Evolutionary conservation across 2,797 vertebrate genomes (phyloP).

Genomic region (Trichosurus vulpecula): DNA sequence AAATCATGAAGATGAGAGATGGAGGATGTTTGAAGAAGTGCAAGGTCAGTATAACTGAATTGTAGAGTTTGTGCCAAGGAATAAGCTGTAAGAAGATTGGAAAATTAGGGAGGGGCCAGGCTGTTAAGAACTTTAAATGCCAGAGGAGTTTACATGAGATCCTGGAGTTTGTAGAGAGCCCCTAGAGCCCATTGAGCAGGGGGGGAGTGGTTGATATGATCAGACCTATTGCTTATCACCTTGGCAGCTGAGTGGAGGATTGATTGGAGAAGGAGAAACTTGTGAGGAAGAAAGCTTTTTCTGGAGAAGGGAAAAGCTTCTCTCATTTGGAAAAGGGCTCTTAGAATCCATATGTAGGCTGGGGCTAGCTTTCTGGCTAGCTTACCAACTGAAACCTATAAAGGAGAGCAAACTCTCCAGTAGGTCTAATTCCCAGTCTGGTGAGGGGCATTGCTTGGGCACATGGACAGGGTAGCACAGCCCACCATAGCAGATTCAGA

Average conservation of each 20-base stretch:
- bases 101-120: background rate
- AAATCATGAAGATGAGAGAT: background rate
- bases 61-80: background rate
- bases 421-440: background rate
- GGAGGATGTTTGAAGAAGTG: background rate
- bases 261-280: background rate
- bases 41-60: background rate
- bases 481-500: constrained; percentile 37
- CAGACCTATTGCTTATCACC: background rate
- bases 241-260: background rate
- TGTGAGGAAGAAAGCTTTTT: constrained; percentile 38
- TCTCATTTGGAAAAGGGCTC: background rate
- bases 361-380: background rate
- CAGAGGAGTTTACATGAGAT: background rate
- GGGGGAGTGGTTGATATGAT: background rate
- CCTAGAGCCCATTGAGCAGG: background rate
- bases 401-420: constrained; percentile 27
- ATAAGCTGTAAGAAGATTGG: background rate
- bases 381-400: constrained; percentile 31
- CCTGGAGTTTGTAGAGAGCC: background rate
- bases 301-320: constrained; percentile 11
- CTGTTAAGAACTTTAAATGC: background rate
- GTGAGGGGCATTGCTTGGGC: background rate
- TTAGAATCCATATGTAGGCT: background rate
- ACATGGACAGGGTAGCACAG: constrained; percentile 51